These are phyloP conservation scores for Thrips palmi DNA, from an alignment of 1,140 invertebrate genomes.

Conservation along the genomic window DNA sequence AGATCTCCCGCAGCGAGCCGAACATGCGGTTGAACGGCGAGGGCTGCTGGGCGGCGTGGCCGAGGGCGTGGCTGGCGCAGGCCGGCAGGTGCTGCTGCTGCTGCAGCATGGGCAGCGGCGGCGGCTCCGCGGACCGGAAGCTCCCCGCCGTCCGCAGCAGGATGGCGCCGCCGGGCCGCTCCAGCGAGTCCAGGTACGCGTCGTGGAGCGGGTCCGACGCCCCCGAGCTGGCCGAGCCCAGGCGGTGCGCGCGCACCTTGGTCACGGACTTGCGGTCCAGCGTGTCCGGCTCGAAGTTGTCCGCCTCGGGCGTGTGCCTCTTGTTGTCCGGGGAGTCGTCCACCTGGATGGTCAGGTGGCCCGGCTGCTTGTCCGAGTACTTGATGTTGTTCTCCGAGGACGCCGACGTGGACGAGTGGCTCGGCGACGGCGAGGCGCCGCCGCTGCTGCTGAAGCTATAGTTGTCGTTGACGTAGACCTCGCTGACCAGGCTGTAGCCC, in stretches of 20 bases:
- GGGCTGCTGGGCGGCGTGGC: too few species aligned
- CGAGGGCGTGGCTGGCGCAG: conserved; percentile 16
- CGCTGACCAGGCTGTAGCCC: conserved; percentile 49
- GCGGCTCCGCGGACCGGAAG: conserved; percentile 23
- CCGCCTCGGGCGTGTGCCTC: conserved; percentile 41
- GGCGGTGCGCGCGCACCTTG: conserved; percentile 22
- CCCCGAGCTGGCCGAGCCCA: conserved; percentile 22
- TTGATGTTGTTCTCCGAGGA: conserved; percentile 14
- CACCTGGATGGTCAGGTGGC: conserved; percentile 58
- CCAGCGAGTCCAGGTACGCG: conserved; percentile 18
- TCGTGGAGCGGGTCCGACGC: conserved; percentile 10
- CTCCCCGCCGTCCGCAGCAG: conserved; percentile 39
- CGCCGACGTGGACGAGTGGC: conserved; percentile 11
- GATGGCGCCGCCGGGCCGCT: conserved; percentile 35
- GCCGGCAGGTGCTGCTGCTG: conserved; percentile 13
- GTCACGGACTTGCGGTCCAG: conserved; percentile 45
- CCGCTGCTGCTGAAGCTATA: conserved; percentile 43
- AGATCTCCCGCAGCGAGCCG: conserved; percentile 49
- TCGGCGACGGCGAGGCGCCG: conserved; percentile 36
- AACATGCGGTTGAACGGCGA: conserved; percentile 27
- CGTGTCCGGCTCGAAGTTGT: conserved; percentile 66
- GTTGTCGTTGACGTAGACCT: conserved; percentile 60
- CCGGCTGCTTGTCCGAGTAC: conserved; percentile 38
- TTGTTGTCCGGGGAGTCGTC: conserved; percentile 51
- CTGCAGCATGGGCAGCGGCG: too few species aligned